Evolutionary conservation across 2,888 invertebrate species (phyloP).

Genomic region (Heteromyza rotundicornis): DNA sequence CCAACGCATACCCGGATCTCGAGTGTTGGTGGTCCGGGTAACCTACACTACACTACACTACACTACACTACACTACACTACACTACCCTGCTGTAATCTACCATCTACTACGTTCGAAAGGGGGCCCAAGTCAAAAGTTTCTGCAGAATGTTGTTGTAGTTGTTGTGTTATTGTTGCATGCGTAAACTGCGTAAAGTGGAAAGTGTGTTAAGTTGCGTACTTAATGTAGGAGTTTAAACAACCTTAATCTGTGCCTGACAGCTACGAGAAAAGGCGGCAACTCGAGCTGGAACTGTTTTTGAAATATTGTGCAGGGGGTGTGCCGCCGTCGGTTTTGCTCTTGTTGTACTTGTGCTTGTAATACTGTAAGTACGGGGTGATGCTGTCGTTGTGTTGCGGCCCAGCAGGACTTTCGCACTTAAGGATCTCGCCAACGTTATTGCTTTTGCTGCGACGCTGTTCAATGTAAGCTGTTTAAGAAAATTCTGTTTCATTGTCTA

Average conservation of each 20-base stretch:
- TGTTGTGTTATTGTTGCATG: slow-evolving; percentile 10
- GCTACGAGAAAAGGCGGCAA: slow-evolving; percentile 32
- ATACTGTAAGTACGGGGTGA: slow-evolving; percentile 6
- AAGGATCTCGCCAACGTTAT: background rate
- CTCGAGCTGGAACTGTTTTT: slow-evolving; percentile 44
- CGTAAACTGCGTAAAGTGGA: slow-evolving; percentile 5
- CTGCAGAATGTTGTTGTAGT: background rate
- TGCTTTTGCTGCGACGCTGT: slow-evolving; percentile 29
- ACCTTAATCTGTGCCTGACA: background rate
- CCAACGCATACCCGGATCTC: no score
- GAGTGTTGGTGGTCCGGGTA: no score
- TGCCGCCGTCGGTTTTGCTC: background rate
- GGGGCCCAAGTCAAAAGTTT: background rate
- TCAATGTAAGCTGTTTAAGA: no score
- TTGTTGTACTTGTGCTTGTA: background rate
- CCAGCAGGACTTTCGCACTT: slow-evolving; percentile 2
- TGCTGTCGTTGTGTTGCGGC: slow-evolving; percentile 14
- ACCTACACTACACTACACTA: no score
- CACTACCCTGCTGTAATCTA: no score
- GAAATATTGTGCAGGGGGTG: slow-evolving; percentile 38
- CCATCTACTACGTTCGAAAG: no score
- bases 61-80: no score
- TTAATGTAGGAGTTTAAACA: slow-evolving; percentile 26
- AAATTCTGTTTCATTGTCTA: no score
- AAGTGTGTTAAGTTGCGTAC: slow-evolving; percentile 33